These are phyloP conservation scores for Hormiphora californensis DNA, from an alignment of 37 sponge, comb jelly and placozoan genomes.

Conservation along the genomic window DNA sequence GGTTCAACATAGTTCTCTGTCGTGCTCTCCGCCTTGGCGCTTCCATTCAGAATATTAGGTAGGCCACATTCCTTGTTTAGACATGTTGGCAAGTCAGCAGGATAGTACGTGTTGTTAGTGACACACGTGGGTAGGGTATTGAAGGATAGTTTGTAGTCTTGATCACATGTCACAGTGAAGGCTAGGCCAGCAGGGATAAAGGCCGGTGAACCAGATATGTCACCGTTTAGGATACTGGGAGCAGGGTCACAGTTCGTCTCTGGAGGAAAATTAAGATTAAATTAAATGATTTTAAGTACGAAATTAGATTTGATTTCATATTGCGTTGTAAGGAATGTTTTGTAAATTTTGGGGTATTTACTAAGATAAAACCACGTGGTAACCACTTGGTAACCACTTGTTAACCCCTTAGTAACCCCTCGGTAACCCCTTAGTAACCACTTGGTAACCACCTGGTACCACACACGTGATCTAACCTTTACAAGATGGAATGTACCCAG, in stretches of 20 bases:
- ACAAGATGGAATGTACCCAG: background rate
- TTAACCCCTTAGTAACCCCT: too few relatives aligned
- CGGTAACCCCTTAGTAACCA: too few relatives aligned
- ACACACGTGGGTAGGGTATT: background rate
- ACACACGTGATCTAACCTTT: background rate
- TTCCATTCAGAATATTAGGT: background rate
- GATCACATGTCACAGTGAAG: background rate
- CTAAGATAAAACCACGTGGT: too few relatives aligned
- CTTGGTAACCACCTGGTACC: background rate
- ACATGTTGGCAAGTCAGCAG: background rate
- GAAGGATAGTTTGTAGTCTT: background rate
- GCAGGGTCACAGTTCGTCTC: background rate
- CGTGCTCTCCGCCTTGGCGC: too few relatives aligned
- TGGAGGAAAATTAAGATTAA: background rate
- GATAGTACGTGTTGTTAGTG: background rate
- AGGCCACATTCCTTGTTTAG: slow-evolving; percentile 19
- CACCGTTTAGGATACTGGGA: background rate
- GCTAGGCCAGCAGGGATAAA: background rate
- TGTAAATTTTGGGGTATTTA: too few relatives aligned
- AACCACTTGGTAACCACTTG: too few relatives aligned
- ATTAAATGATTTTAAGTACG: too few relatives aligned
- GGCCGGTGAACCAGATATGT: background rate
- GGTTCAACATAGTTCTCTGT: too few relatives aligned
- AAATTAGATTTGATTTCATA: too few relatives aligned
- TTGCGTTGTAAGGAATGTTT: too few relatives aligned